A percentile compares a stretch with the other conserved stretches of the same genome.
phyloP scores from a whole-genome alignment of 2,888 invertebrate genomes.

The Acanthopleura granulata region DNA sequence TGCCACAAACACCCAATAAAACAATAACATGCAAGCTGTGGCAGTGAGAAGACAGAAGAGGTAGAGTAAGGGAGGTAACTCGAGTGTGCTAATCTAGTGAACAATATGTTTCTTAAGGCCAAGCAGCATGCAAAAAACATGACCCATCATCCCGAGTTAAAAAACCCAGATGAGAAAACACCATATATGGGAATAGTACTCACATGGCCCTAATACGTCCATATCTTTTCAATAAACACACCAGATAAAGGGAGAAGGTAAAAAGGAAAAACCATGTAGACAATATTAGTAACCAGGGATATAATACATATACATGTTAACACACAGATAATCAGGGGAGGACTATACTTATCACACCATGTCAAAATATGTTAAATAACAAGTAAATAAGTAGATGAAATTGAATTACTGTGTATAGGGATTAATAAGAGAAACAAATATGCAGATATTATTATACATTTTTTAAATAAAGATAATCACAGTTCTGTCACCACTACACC shows the following conservation, averaged over 20 bases:
- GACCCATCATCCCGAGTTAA: too few species aligned
- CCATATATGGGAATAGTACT: slow-evolving; percentile 43
- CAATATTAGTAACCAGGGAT: slow-evolving; percentile 2
- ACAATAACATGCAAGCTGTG: not conserved
- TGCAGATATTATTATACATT: too few species aligned
- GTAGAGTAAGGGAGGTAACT: not conserved
- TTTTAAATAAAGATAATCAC: too few species aligned
- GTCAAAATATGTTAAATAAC: too few species aligned
- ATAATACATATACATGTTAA: too few species aligned
- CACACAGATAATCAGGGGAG: too few species aligned
- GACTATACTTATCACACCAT: too few species aligned
- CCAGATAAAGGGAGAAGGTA: slow-evolving; percentile 19
- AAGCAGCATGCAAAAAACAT: not conserved
- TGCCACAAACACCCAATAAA: not conserved
- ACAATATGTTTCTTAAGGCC: not conserved
- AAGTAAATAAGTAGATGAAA: too few species aligned
- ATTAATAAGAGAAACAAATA: too few species aligned
- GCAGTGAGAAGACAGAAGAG: not conserved
- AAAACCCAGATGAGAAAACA: not conserved
- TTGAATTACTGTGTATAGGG: too few species aligned
- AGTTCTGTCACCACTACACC: too few species aligned
- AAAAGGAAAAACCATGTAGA: slow-evolving; percentile 19
- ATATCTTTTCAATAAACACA: slow-evolving; percentile 47
- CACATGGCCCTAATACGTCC: slow-evolving; percentile 64
- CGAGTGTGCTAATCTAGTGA: not conserved